Evolutionary conservation across 2,797 vertebrate genomes (phyloP).

Genomic region (Parauchenoglanis punctatus): DNA sequence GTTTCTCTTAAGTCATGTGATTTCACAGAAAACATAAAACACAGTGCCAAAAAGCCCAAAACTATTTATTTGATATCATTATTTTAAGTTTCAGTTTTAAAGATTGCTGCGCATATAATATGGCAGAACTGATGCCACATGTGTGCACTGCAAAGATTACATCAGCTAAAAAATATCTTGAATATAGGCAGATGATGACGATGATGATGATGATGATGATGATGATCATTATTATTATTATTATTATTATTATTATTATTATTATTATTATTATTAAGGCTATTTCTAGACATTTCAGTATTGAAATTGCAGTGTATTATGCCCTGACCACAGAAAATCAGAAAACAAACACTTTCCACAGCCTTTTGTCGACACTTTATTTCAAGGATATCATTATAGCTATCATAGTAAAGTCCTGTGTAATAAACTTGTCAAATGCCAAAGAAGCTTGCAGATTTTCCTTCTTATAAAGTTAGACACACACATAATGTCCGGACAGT

Average conservation of each 20-base stretch:
- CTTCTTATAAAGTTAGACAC: background rate
- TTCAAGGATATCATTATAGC: background rate
- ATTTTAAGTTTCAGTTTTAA: background rate
- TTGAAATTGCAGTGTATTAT: background rate
- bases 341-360: background rate
- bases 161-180: background rate
- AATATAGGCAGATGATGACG: background rate
- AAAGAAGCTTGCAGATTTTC: background rate
- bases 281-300: background rate
- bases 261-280: background rate
- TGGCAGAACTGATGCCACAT: background rate
- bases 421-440: background rate
- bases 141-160: background rate
- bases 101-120: background rate
- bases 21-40: conserved; percentile 66
- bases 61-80: too few relatives aligned
- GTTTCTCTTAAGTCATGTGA: conserved; percentile 72
- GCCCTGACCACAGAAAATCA: background rate
- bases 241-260: background rate
- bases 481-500: background rate
- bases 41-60: background rate
- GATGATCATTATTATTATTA: background rate
- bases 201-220: background rate
- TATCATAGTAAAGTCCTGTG: background rate
- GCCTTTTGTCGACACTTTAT: background rate